These are phyloP conservation scores for Sinella curviseta DNA, from an alignment of 1,140 invertebrate species.

Conservation along the genomic window DNA sequence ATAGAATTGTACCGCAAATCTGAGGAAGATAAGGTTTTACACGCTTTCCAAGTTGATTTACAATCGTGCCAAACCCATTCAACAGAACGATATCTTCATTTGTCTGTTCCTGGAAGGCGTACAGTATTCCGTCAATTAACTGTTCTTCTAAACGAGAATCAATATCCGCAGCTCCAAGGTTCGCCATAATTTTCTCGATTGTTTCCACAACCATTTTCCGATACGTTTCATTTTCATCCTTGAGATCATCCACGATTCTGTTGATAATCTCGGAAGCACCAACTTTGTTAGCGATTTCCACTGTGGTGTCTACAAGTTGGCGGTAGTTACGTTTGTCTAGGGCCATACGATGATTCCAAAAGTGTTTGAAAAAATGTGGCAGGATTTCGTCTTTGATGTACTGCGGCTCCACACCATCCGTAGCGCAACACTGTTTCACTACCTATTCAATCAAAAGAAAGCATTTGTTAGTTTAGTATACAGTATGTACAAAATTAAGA, in stretches of 20 bases:
- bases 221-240: conserved; percentile 99
- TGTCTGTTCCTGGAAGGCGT: conserved; percentile 99
- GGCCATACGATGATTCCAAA: conserved; percentile 99
- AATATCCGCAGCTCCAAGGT: conserved; percentile 90
- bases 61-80: conserved; percentile 98
- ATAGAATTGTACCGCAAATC: conserved; percentile 99
- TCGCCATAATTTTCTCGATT: conserved; percentile 98
- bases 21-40: conserved; percentile 98
- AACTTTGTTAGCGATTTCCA: conserved; percentile 99
- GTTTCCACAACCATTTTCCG: conserved; percentile 99
- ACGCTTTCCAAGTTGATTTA: conserved; percentile 93
- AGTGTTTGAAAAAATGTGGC: conserved; percentile 98
- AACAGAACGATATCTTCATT: conserved; percentile 99
- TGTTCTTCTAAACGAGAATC: conserved; percentile 97
- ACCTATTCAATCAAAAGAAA: conserved; percentile 63
- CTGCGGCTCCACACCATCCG: conserved; percentile 98
- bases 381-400: conserved; percentile 99
- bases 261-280: conserved; percentile 98
- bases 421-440: conserved; percentile 99
- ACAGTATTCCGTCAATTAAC: conserved; percentile 97
- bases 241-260: conserved; percentile 96
- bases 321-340: conserved; percentile 95
- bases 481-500: too few relatives aligned
- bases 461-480: not conserved
- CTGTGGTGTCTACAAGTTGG: conserved; percentile 97